phyloP scores from a whole-genome alignment of 2,888 invertebrate species.

The Zele albiditarsus region DNA sequence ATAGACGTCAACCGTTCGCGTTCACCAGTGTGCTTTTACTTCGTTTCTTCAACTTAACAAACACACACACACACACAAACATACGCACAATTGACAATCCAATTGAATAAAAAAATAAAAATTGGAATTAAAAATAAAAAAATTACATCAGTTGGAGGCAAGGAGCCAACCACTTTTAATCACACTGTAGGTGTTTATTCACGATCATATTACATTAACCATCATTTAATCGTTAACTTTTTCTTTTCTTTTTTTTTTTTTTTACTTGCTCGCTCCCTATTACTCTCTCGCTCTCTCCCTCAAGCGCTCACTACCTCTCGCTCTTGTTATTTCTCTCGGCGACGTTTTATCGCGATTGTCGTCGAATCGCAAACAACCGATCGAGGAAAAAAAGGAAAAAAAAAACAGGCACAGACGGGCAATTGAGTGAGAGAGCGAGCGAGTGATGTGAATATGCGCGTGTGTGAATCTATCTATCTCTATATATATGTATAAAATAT shows the following conservation, averaged over 20 bases:
- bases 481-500: conserved; percentile 1
- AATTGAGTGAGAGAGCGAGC: neutral
- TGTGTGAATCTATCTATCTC: conserved; percentile 2
- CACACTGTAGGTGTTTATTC: conserved; percentile 6
- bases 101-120: neutral
- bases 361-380: conserved; percentile 41
- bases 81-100: neutral
- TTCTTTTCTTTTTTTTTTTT: neutral
- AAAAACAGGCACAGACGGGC: neutral
- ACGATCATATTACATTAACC: neutral
- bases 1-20: neutral
- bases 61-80: neutral
- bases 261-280: neutral
- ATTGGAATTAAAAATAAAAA: neutral
- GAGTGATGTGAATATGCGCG: conserved; percentile 16
- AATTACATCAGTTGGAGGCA: neutral
- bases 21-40: conserved; percentile 14
- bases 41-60: neutral
- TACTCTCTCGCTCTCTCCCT: no score
- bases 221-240: neutral
- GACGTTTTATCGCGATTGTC: conserved; percentile 31
- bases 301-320: neutral
- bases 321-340: conserved; percentile 12
- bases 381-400: conserved; percentile 13
- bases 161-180: conserved; percentile 6